A percentile compares a stretch with the other conserved stretches of the same genome.
Conservation (phyloP, 2,797 vertebrate species). For the Fundulus diaphanus region DNA sequence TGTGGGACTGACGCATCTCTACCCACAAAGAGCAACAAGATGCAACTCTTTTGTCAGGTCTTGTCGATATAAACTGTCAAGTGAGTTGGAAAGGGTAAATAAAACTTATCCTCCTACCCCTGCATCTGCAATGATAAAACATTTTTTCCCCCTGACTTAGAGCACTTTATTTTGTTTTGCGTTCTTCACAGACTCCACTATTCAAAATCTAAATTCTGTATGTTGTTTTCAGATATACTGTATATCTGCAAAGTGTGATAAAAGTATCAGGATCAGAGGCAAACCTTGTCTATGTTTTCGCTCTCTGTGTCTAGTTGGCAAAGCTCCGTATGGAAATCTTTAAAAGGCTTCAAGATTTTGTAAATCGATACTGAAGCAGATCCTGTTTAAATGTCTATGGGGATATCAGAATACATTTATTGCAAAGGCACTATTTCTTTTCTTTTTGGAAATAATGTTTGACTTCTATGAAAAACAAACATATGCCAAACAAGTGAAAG, state of each 20-base stretch:
- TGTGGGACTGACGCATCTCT: slow-evolving; percentile 18
- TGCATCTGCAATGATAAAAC: not conserved
- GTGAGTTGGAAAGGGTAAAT: slow-evolving; percentile 20
- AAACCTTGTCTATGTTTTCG: not conserved
- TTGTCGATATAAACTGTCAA: slow-evolving; percentile 15
- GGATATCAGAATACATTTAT: not conserved
- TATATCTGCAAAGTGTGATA: not conserved
- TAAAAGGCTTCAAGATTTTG: not conserved
- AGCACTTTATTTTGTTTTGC: not conserved
- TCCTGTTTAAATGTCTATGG: not conserved
- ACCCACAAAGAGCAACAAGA: slow-evolving; percentile 17
- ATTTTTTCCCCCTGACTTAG: not conserved
- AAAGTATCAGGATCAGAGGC: not conserved
- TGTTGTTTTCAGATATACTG: not conserved
- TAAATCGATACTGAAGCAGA: not conserved
- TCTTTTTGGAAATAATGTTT: too few species aligned
- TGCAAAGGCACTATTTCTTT: not conserved
- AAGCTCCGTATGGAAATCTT: not conserved
- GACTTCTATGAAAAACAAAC: not conserved
- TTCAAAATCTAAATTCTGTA: not conserved
- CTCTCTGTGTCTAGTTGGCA: not conserved
- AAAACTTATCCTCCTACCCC: slow-evolving; percentile 19
- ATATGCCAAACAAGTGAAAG: not conserved
- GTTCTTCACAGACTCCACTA: not conserved
- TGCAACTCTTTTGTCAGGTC: slow-evolving; percentile 15